A percentile compares a stretch with the other conserved stretches of the same genome.
Evolutionary conservation across 1,140 invertebrate species (phyloP).

Genomic region (Elymnias hypermnestra): DNA sequence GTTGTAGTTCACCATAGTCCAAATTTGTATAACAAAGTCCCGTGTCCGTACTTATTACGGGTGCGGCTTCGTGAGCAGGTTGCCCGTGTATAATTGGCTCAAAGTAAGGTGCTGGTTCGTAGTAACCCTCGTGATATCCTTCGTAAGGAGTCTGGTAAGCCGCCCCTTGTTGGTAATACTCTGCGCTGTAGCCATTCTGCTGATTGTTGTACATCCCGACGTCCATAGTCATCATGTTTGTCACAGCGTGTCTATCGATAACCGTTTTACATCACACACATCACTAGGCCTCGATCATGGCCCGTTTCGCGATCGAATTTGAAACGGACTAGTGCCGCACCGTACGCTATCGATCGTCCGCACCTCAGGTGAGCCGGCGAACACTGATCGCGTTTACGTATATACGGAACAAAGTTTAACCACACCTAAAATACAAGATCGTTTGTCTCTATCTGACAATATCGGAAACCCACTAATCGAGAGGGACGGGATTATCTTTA

Average conservation of each 20-base stretch:
- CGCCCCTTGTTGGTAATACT: constrained; percentile 62
- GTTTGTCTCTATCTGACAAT: constrained; percentile 40
- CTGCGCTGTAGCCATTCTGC: constrained; percentile 61
- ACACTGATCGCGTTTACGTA: constrained; percentile 46
- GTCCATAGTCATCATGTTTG: constrained; percentile 76
- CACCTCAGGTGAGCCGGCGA: constrained; percentile 50
- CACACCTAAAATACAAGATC: constrained; percentile 41
- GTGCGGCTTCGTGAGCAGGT: constrained; percentile 41
- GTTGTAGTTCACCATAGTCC: constrained; percentile 80
- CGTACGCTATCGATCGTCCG: constrained; percentile 41
- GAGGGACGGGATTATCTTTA: constrained; percentile 34
- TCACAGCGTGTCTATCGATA: constrained; percentile 43
- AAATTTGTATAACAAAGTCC: constrained; percentile 93
- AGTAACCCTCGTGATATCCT: constrained; percentile 62
- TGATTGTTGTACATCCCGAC: constrained; percentile 75
- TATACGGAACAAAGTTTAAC: constrained; percentile 39
- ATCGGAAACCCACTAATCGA: constrained; percentile 15
- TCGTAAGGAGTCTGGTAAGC: constrained; percentile 61
- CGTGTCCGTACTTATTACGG: constrained; percentile 88
- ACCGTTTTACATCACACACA: constrained; percentile 51
- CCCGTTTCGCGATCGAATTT: constrained; percentile 38
- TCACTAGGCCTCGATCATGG: constrained; percentile 40
- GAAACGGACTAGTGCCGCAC: constrained; percentile 29
- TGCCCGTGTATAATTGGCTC: constrained; percentile 35
- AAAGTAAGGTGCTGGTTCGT: constrained; percentile 49